Evolutionary conservation across 2,113 vertebrate species (phyloP).

Genomic region (Silurus glanis): DNA sequence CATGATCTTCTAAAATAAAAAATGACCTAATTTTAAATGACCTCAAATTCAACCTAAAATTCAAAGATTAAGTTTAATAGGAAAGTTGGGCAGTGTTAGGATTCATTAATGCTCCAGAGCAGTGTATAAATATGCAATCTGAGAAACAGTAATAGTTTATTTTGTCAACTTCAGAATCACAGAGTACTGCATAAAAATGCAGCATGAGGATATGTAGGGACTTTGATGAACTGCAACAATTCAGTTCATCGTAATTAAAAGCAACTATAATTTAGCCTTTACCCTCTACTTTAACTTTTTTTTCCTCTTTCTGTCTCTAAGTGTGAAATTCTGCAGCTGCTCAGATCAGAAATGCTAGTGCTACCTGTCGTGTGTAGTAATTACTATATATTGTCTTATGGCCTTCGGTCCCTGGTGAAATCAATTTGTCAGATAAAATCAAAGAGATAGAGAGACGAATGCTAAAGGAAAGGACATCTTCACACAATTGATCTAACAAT

Average conservation of each 20-base stretch:
- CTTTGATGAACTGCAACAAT: neutral
- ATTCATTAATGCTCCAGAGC: neutral
- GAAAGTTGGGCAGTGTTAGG: neutral
- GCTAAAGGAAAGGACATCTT: conserved; percentile 45
- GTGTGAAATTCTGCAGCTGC: neutral
- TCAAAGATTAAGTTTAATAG: neutral
- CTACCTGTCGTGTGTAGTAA: conserved; percentile 32
- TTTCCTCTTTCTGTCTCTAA: neutral
- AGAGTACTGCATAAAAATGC: neutral
- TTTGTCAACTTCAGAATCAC: neutral
- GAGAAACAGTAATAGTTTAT: neutral
- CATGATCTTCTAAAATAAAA: neutral
- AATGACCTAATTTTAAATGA: too few relatives aligned
- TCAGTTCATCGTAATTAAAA: too few relatives aligned
- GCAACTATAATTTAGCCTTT: neutral
- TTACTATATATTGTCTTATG: conserved; percentile 40
- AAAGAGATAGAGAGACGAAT: conserved; percentile 43
- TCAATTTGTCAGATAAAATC: conserved; percentile 57
- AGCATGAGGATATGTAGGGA: neutral
- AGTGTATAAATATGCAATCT: neutral
- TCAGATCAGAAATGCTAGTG: conserved; percentile 9
- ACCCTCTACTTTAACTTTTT: neutral
- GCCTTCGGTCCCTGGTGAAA: conserved; percentile 39
- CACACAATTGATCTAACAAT: conserved; percentile 42
- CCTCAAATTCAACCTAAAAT: neutral